These are phyloP conservation scores for Eupithecia dodoneata DNA, from an alignment of 2,888 invertebrate species.

Conservation along the genomic window DNA sequence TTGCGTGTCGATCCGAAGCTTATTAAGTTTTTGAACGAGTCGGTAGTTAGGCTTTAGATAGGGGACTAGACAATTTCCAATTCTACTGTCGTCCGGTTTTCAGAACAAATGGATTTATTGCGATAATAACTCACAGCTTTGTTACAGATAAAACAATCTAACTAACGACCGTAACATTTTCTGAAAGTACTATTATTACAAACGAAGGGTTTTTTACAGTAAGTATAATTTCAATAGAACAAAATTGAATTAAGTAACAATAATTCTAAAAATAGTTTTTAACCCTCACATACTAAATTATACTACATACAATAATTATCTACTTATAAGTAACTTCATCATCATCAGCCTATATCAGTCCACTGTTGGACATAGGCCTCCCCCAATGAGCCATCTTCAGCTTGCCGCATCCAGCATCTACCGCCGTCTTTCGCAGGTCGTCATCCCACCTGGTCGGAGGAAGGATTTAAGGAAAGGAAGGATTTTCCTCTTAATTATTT, in stretches of 20 bases:
- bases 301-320: background rate
- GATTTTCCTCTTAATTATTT: background rate
- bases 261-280: background rate
- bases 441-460: no score
- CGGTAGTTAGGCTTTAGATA: constrained; percentile 15
- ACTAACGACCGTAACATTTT: background rate
- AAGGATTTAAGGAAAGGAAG: no score
- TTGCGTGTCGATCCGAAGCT: constrained; percentile 35
- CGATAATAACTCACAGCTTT: constrained; percentile 50
- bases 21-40: constrained; percentile 37
- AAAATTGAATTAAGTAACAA: background rate
- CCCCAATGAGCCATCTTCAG: no score
- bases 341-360: no score
- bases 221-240: background rate
- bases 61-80: constrained; percentile 28
- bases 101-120: constrained; percentile 48
- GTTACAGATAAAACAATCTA: constrained; percentile 46
- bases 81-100: constrained; percentile 36
- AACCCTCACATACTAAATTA: background rate
- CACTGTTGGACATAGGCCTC: no score
- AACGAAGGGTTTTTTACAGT: background rate
- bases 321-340: background rate
- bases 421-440: no score
- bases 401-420: no score
- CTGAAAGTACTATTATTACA: background rate